Evolutionary conservation across 2,113 vertebrate species (phyloP).

Genomic region (Ailuropoda melanoleuca): DNA sequence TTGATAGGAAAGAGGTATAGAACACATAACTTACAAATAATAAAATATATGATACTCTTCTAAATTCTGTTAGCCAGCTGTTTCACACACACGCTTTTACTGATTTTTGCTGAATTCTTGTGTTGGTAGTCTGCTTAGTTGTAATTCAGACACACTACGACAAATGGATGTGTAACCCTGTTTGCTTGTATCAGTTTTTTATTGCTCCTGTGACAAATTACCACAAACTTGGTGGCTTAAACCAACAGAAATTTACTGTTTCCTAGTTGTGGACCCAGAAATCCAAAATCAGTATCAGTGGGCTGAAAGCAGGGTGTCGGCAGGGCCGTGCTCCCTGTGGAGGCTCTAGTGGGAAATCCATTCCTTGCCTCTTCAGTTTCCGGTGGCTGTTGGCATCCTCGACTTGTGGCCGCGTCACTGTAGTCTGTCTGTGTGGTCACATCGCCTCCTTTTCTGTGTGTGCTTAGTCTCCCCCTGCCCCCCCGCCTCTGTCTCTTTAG

Average conservation of each 20-base stretch:
- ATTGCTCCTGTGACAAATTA: neutral
- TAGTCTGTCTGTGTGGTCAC: neutral
- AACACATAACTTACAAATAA: neutral
- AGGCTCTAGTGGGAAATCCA: neutral
- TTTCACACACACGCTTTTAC: neutral
- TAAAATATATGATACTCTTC: neutral
- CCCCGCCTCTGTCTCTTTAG: neutral
- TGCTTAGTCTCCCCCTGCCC: neutral
- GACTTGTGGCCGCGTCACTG: neutral
- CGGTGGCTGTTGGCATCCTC: neutral
- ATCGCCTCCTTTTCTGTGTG: neutral
- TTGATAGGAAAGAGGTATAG: neutral
- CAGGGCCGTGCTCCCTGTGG: neutral
- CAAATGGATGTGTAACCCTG: neutral
- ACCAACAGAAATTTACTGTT: neutral
- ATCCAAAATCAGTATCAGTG: no score
- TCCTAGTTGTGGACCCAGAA: neutral
- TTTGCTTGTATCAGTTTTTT: neutral
- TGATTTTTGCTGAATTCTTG: neutral
- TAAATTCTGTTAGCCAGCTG: neutral
- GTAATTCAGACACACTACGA: neutral
- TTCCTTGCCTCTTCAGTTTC: neutral
- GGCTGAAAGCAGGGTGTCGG: neutral
- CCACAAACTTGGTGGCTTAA: neutral
- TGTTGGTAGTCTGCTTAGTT: neutral